Evolutionary conservation across 2,113 vertebrate genomes (phyloP), one percentile per base, ranked within the genome.

Genomic region (Rhabdomys dilectus): DNA sequence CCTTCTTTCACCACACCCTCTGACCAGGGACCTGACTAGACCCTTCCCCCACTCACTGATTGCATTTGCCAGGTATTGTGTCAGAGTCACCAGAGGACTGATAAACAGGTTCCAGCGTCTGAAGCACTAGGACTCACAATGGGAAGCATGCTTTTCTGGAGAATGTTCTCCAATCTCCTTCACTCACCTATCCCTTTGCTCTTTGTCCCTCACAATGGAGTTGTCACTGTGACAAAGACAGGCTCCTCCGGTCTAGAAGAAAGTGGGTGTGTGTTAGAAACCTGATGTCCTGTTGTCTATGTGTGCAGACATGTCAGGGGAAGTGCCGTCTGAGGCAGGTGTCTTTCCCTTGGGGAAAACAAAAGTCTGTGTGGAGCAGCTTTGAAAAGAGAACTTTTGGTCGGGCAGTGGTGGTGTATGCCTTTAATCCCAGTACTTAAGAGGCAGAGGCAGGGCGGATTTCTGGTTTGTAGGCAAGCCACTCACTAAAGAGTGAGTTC

Each of bases 261-360:
- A 97, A 93, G 80, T 91, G 48, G 89, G 75, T 42, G 17, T 0
- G 6, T 80, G 87, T 85, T 95, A 53, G 91, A 97, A 95, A 94
- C 66, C 70, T 84, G 26, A 56, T 53, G 53, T 42, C 56, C 19
- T 56, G 31, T 75, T 80, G 66, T 56, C 42, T 96, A 62, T 60
- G 39, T 89, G 82, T 90, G 53, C 62, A 89, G 42, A 93, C 48
- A 95, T 64, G 96, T n/a, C 34, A 29, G 48, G 36, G 86, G 96
- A 95, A 91, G 73, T 94, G 94, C 76, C 13, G 1, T 62, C 60
- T 11, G 22, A 48, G 73, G 72, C 95, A 97, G 88, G 88, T 97
- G 92, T 92, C 72, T 72, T 3, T 22, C 62, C 62, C 93, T 80
- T 92, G 13, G 31, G 90, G 89, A 88, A 95, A 93, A 94, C 22